phyloP scores from a whole-genome alignment of 2,888 invertebrate genomes.

The Drosophila pseudotalamancana region DNA sequence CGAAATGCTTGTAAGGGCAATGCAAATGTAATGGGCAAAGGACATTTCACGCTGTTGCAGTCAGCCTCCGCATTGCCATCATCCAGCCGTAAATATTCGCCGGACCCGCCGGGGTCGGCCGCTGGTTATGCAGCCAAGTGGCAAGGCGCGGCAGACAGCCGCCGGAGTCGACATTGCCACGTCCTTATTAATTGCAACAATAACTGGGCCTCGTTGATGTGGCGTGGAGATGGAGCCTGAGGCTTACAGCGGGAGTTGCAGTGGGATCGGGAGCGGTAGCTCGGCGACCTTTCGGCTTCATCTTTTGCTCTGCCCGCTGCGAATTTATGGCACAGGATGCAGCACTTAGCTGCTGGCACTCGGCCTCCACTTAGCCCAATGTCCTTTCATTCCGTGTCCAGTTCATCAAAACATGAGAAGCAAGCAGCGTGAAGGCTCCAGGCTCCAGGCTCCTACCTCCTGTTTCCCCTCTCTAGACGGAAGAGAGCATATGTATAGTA shows the following conservation, averaged over 20 bases:
- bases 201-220: conserved; percentile 50
- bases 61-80: conserved; percentile 15
- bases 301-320: conserved; percentile 45
- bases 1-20: conserved; percentile 78
- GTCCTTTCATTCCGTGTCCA: conserved; percentile 17
- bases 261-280: too few species aligned
- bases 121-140: conserved; percentile 61
- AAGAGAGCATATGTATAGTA: not conserved
- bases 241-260: too few species aligned
- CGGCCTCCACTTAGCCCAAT: conserved; percentile 43
- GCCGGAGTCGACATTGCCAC: conserved; percentile 32
- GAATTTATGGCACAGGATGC: conserved; percentile 75
- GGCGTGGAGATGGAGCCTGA: conserved; percentile 27
- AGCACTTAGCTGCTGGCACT: conserved; percentile 76
- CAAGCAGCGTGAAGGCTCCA: conserved; percentile 5
- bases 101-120: conserved; percentile 36
- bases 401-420: conserved; percentile 10
- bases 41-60: conserved; percentile 67
- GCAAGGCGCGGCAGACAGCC: conserved; percentile 36
- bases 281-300: conserved; percentile 36
- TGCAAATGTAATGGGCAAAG: conserved; percentile 76
- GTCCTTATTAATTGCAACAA: conserved; percentile 77
- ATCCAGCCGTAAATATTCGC: conserved; percentile 48
- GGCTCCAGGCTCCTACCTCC: not conserved
- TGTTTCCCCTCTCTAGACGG: not conserved